These are phyloP conservation scores for Ornithoptera priamus DNA, from an alignment of 2,888 invertebrate genomes.

Conservation along the genomic window DNA sequence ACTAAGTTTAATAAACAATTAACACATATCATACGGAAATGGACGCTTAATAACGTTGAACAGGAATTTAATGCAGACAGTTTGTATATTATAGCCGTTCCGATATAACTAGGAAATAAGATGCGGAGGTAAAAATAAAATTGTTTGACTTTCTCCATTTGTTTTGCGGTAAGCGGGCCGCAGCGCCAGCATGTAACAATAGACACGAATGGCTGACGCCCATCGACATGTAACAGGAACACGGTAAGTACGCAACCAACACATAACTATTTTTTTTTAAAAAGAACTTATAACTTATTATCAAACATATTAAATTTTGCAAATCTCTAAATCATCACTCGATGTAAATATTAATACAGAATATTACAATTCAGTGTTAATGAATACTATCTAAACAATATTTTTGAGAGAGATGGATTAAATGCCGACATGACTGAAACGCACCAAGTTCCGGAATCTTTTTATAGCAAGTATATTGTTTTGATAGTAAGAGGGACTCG, in stretches of 20 bases:
- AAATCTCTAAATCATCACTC: neutral
- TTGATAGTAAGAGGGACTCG: conserved; percentile 9
- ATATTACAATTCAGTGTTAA: no score
- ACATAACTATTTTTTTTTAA: conserved; percentile 12
- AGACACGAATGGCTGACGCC: conserved; percentile 39
- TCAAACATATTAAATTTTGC: neutral
- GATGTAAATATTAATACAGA: no score
- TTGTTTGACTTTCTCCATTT: conserved; percentile 70
- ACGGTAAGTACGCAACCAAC: conserved; percentile 31
- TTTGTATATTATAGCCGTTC: conserved; percentile 19
- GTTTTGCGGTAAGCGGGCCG: conserved; percentile 57
- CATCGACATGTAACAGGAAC: conserved; percentile 40
- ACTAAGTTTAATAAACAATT: neutral
- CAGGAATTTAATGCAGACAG: neutral
- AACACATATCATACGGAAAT: neutral
- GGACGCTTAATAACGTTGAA: neutral
- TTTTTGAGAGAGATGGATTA: neutral
- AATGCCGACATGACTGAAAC: neutral
- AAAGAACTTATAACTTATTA: neutral
- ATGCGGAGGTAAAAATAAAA: conserved; percentile 58
- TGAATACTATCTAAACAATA: no score
- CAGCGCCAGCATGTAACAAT: conserved; percentile 48
- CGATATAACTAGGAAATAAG: conserved; percentile 52
- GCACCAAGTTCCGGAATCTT: conserved; percentile 11
- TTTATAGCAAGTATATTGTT: neutral